These are phyloP conservation scores for Cyrtorhinus lividipennis DNA, from an alignment of 1,140 invertebrate species.

Conservation along the genomic window DNA sequence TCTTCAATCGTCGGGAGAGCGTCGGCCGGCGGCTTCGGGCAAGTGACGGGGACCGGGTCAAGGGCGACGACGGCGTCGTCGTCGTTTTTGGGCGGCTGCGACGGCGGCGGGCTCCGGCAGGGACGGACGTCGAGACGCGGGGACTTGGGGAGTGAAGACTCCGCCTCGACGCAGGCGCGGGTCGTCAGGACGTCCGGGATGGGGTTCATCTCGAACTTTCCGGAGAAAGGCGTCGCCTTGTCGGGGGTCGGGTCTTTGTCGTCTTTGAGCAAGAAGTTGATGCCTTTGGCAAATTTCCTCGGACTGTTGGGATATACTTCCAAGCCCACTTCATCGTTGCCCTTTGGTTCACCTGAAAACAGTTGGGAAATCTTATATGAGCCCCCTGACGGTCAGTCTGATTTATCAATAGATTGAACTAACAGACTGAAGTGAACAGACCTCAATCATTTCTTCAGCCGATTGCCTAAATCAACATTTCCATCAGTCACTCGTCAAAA, in stretches of 20 bases:
- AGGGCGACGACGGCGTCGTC: background rate
- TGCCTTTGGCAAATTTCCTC: slow-evolving; percentile 3
- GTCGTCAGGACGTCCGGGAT: slow-evolving; percentile 8
- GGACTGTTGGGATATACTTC: slow-evolving; percentile 17
- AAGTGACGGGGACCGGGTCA: background rate
- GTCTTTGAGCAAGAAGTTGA: background rate
- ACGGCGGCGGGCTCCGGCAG: too few relatives aligned
- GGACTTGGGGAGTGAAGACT: background rate
- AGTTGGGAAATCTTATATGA: background rate
- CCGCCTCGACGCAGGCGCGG: background rate
- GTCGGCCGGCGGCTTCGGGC: background rate
- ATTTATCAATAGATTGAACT: too few relatives aligned
- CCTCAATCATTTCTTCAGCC: too few relatives aligned
- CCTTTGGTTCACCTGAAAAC: slow-evolving; percentile 7
- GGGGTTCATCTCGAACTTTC: background rate
- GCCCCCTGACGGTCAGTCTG: background rate
- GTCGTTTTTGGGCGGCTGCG: background rate
- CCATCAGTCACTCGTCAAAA: too few relatives aligned
- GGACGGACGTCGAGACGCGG: too few relatives aligned
- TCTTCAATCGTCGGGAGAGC: slow-evolving; percentile 1
- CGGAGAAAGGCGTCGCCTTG: background rate
- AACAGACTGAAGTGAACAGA: too few relatives aligned
- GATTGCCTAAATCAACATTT: too few relatives aligned
- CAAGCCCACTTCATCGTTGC: slow-evolving; percentile 8
- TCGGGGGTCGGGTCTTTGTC: background rate